These are phyloP conservation scores for Drosophila anomalata DNA, from an alignment of 2,888 invertebrate genomes.

Conservation along the genomic window DNA sequence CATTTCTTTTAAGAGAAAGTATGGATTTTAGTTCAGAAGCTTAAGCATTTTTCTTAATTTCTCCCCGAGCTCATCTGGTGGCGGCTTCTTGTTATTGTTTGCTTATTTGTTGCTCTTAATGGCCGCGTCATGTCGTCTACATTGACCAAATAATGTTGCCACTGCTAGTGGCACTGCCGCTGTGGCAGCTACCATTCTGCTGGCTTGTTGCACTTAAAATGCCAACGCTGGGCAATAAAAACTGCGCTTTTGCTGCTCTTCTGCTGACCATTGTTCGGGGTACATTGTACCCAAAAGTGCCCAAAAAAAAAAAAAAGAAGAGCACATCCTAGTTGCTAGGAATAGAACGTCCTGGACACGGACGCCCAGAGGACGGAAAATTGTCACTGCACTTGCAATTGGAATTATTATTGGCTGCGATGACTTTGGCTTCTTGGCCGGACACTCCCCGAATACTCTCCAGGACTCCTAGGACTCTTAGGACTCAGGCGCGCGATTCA, in stretches of 20 bases:
- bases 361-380: constrained; percentile 42
- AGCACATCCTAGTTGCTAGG: constrained; percentile 50
- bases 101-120: constrained; percentile 78
- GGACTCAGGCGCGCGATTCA: background rate
- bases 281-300: constrained; percentile 72
- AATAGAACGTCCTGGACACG: no score
- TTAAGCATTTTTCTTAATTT: constrained; percentile 54
- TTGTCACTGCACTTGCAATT: constrained; percentile 79
- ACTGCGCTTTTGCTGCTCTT: constrained; percentile 32
- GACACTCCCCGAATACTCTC: constrained; percentile 19
- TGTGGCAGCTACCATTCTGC: constrained; percentile 39
- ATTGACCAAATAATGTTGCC: constrained; percentile 76
- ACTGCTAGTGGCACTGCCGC: constrained; percentile 39
- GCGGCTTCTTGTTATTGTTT: constrained; percentile 61
- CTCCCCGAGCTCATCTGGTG: constrained; percentile 38
- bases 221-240: constrained; percentile 82
- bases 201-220: constrained; percentile 75
- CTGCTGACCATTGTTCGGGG: constrained; percentile 73
- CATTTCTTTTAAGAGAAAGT: background rate
- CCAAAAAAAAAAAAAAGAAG: constrained; percentile 19
- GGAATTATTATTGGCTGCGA: constrained; percentile 81
- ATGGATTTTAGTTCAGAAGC: background rate
- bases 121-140: constrained; percentile 78
- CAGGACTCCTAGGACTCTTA: background rate
- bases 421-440: constrained; percentile 76